phyloP scores from a whole-genome alignment of 2,113 vertebrate species.

The Poecile atricapillus region DNA sequence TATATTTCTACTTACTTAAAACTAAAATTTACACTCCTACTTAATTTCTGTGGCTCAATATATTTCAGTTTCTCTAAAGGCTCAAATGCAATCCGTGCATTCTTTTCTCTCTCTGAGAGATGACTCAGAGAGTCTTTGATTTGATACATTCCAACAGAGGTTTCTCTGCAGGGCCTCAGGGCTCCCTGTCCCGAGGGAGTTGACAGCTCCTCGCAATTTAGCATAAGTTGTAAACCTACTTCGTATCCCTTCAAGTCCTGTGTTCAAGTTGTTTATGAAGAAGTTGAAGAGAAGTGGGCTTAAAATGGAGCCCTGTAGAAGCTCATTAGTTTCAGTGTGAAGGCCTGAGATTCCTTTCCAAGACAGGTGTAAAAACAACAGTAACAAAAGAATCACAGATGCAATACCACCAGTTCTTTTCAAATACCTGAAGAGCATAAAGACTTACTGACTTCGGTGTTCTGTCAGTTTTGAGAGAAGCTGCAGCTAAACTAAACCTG shows the following conservation, averaged over 20 bases:
- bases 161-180: neutral
- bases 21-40: too few relatives aligned
- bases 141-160: too few relatives aligned
- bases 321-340: neutral
- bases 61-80: too few relatives aligned
- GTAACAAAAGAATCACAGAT: neutral
- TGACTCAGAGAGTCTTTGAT: too few relatives aligned
- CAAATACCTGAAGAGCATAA: neutral
- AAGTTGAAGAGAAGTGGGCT: neutral
- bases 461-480: neutral
- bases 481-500: neutral
- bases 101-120: too few relatives aligned
- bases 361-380: neutral
- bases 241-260: neutral
- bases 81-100: too few relatives aligned
- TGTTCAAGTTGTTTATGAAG: neutral
- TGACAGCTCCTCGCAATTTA: neutral
- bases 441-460: neutral
- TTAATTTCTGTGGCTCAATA: too few relatives aligned
- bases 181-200: neutral
- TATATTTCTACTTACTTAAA: too few relatives aligned
- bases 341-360: neutral
- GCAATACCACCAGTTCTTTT: neutral
- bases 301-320: neutral
- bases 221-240: neutral